phyloP scores from a whole-genome alignment of 2,888 invertebrate genomes.

The Ctenicera cuprea region DNA sequence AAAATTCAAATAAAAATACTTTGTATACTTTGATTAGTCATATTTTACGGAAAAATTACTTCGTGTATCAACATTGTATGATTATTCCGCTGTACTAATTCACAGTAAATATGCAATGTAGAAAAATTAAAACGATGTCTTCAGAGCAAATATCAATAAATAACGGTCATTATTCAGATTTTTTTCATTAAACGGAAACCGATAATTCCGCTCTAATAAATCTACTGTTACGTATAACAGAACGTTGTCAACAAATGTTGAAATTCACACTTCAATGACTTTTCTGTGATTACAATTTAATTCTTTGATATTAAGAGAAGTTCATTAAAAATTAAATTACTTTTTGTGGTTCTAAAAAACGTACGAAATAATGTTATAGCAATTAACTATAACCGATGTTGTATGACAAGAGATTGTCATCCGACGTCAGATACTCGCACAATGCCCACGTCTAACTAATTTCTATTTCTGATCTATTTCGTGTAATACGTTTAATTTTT shows the following conservation, averaged over 20 bases:
- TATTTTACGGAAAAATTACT: no score
- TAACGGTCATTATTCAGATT: not conserved
- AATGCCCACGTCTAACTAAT: no score
- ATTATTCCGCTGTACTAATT: not conserved
- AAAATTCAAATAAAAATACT: no score
- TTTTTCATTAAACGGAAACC: constrained; percentile 13
- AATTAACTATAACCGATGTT: no score
- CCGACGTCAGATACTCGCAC: no score
- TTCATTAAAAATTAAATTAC: constrained; percentile 18
- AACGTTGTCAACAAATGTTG: constrained; percentile 26
- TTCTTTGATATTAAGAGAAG: constrained; percentile 16
- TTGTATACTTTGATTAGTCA: no score
- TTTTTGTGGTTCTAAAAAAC: not conserved
- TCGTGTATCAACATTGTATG: not conserved
- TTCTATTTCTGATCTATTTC: no score
- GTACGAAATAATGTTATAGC: no score
- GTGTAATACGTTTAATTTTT: no score
- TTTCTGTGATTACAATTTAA: constrained; percentile 1
- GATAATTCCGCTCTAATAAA: constrained; percentile 32
- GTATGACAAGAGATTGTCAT: no score
- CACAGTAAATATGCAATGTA: not conserved
- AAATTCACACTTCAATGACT: constrained; percentile 25
- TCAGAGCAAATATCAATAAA: not conserved
- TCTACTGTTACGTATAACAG: not conserved
- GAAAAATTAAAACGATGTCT: not conserved